Percentiles rank a stretch among this genome's conserved stretches.
Evolutionary conservation across 2,888 invertebrate genomes (phyloP).

Genomic region (Lymantria dispar): DNA sequence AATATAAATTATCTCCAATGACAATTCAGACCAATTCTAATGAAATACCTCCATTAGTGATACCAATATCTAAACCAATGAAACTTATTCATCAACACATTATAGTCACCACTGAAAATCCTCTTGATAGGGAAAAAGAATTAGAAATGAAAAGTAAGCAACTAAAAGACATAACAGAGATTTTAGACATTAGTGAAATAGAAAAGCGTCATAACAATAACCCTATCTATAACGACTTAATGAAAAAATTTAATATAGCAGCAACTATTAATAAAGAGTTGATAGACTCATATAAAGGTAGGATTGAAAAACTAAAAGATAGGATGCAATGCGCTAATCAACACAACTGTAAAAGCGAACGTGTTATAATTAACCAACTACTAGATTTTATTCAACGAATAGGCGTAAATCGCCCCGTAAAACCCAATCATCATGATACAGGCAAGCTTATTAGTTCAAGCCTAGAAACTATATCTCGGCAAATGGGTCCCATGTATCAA

Average conservation of each 20-base stretch:
- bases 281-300: slow-evolving; percentile 3
- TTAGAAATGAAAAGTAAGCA: slow-evolving; percentile 7
- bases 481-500: not conserved
- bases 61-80: slow-evolving; percentile 47
- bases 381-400: not conserved
- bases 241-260: slow-evolving; percentile 6
- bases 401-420: not conserved
- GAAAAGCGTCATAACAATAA: slow-evolving; percentile 5
- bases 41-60: slow-evolving; percentile 57
- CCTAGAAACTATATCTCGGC: not conserved
- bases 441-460: not conserved
- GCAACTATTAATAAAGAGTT: slow-evolving; percentile 4
- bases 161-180: slow-evolving; percentile 5
- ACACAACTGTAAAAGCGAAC: not conserved
- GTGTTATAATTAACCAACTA: not conserved
- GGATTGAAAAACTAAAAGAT: slow-evolving; percentile 6
- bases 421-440: not conserved
- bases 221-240: slow-evolving; percentile 5
- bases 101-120: slow-evolving; percentile 43
- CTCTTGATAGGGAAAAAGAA: slow-evolving; percentile 11
- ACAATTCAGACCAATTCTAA: slow-evolving; percentile 64
- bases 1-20: slow-evolving; percentile 27
- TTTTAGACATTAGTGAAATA: not conserved
- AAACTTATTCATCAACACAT: slow-evolving; percentile 55
- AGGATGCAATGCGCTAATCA: not conserved